Evolutionary conservation across 2,888 invertebrate genomes (phyloP), one percentile per base, ranked within the genome.

Genomic region (Xestia ashworthii): DNA sequence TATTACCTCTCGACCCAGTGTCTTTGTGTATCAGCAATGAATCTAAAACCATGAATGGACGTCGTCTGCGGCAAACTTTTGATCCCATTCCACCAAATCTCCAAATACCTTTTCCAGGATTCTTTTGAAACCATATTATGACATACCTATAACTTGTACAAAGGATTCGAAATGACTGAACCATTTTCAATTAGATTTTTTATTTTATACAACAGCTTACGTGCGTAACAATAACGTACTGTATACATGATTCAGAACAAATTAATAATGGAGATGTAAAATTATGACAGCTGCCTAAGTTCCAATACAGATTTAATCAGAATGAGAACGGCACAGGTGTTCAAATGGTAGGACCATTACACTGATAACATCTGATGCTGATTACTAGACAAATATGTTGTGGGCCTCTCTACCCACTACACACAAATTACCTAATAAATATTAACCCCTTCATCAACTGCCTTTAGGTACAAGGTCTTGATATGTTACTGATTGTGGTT

Each of bases 31-130:
- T 98, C 97, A 5, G 97, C 97, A 73, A 98, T 96, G 89, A 97
- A 98, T 88, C 96, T 95, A 85, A 97, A 97, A 5, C 98, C 98
- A 90, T 98, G 98, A 79, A 98, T 97, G 9, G 97, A 97, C 5
- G 97, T 97, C 0, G 95, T 95, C n/a, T 95, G 91, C 0, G 96
- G 96, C 62, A 96, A 90, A 82, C 94, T 95, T 86, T 95, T 96
- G 60, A 96, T 96, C 1, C 95, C 96, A 41, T 93, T 92, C 96
- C 96, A 96, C 96, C 96, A 96, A 86, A 96, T 95, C 81, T 94
- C 92, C 6, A 95, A 90, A 84, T 96, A 96, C 80, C 89, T 90
- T 85, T 91, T 94, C 46, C 89, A 87, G 9, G 89, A 86, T 66
- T 91, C 91, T 76, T 89, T 92, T 3, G 89, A 87, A 71, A 88